Evolutionary conservation across 1,140 invertebrate genomes (phyloP).

Genomic region (Cotesia chilonis): DNA sequence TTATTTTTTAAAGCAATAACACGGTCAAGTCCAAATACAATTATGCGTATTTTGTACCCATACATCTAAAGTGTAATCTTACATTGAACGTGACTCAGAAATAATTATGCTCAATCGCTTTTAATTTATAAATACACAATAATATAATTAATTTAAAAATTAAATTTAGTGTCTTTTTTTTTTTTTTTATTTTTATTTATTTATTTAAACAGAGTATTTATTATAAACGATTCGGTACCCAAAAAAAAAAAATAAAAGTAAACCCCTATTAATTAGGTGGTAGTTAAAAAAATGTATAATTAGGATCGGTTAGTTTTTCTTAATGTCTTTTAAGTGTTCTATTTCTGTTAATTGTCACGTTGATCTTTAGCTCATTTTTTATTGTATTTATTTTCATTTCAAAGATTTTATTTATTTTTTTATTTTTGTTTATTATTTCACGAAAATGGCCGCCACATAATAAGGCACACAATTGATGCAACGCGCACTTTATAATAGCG

Average conservation of each 20-base stretch:
- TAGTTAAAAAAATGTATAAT: too few species aligned
- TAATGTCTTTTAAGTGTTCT: not conserved
- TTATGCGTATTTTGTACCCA: conserved; percentile 57
- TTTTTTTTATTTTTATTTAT: not conserved
- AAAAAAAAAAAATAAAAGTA: too few species aligned
- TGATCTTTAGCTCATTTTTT: conserved; percentile 22
- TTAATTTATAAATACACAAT: too few species aligned
- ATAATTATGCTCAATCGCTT: conserved; percentile 8
- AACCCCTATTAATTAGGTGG: too few species aligned
- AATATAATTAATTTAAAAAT: not conserved
- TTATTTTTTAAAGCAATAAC: conserved; percentile 65
- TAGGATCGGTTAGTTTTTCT: too few species aligned
- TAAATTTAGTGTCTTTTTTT: not conserved
- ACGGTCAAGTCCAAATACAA: conserved; percentile 65
- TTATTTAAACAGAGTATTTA: not conserved
- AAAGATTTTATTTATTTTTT: conserved; percentile 34
- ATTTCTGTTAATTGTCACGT: not conserved
- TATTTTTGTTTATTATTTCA: conserved; percentile 48
- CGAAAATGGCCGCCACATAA: conserved; percentile 65
- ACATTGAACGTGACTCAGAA: conserved; percentile 49
- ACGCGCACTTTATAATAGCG: conserved; percentile 59
- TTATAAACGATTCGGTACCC: too few species aligned
- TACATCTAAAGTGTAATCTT: conserved; percentile 61
- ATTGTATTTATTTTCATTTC: conserved; percentile 1
- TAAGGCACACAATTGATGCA: conserved; percentile 67